A percentile compares a stretch with the other conserved stretches of the same genome.
Evolutionary conservation across 2,797 vertebrate species (phyloP).

Genomic region (Molossus molossus): DNA sequence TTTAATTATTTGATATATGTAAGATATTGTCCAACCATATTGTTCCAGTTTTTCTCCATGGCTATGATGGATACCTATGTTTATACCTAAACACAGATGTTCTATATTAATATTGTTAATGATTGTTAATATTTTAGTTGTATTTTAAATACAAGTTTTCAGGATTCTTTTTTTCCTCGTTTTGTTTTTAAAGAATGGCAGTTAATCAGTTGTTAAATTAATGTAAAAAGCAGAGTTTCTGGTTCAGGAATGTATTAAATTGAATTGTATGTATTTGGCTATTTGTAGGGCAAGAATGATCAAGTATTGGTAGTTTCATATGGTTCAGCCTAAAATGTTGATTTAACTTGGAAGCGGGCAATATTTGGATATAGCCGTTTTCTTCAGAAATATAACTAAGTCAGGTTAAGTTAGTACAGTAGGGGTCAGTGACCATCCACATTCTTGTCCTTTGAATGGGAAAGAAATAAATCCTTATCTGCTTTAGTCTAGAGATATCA

Average conservation of each 20-base stretch:
- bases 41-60: slow-evolving; percentile 39
- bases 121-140: slow-evolving; percentile 36
- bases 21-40: background rate
- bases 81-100: slow-evolving; percentile 25
- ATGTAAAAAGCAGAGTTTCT: slow-evolving; percentile 52
- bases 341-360: background rate
- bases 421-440: background rate
- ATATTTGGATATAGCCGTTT: background rate
- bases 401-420: background rate
- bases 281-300: slow-evolving; percentile 45
- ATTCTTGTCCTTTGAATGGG: background rate
- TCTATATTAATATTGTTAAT: slow-evolving; percentile 22
- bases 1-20: slow-evolving; percentile 35
- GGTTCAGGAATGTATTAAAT: slow-evolving; percentile 3
- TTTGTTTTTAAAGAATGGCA: slow-evolving; percentile 64
- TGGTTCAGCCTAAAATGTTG: slow-evolving; percentile 15
- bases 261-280: background rate
- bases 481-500: background rate
- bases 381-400: slow-evolving; percentile 11
- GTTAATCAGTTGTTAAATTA: slow-evolving; percentile 27
- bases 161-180: background rate
- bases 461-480: slow-evolving; percentile 38
- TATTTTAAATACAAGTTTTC: slow-evolving; percentile 69
- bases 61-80: slow-evolving; percentile 22
- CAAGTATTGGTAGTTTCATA: background rate